These are phyloP conservation scores for Micrastur ruficollis DNA, from an alignment of 2,797 vertebrate species.

Conservation along the genomic window DNA sequence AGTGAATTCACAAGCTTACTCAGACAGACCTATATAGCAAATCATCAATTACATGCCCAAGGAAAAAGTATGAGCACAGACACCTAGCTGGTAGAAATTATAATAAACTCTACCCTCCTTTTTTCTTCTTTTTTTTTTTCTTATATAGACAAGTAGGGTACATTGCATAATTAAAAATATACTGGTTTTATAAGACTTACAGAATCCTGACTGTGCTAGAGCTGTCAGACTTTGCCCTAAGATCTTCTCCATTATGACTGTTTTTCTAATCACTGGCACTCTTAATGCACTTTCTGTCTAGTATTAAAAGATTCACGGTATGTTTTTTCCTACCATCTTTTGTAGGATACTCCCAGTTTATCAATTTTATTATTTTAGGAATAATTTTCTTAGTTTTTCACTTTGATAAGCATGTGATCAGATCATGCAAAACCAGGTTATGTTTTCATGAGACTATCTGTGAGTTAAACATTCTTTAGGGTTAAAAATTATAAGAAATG, in stretches of 20 bases:
- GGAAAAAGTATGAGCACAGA: not conserved
- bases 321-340: not conserved
- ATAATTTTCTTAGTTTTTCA: not conserved
- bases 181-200: not conserved
- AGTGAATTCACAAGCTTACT: not conserved
- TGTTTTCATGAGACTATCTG: not conserved
- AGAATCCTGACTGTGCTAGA: not conserved
- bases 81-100: not conserved
- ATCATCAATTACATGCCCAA: not conserved
- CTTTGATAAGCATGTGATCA: not conserved
- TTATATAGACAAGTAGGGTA: not conserved
- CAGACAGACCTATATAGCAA: not conserved
- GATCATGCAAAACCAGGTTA: not conserved
- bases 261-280: not conserved
- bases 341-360: not conserved
- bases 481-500: not conserved
- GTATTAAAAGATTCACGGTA: not conserved
- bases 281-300: not conserved
- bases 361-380: not conserved
- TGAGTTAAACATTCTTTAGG: not conserved
- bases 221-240: not conserved
- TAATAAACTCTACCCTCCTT: not conserved
- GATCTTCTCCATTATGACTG: not conserved
- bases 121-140: not conserved
- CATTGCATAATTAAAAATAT: not conserved